phyloP scores from a whole-genome alignment of 2,113 vertebrate species.

The Lonchura striata region DNA sequence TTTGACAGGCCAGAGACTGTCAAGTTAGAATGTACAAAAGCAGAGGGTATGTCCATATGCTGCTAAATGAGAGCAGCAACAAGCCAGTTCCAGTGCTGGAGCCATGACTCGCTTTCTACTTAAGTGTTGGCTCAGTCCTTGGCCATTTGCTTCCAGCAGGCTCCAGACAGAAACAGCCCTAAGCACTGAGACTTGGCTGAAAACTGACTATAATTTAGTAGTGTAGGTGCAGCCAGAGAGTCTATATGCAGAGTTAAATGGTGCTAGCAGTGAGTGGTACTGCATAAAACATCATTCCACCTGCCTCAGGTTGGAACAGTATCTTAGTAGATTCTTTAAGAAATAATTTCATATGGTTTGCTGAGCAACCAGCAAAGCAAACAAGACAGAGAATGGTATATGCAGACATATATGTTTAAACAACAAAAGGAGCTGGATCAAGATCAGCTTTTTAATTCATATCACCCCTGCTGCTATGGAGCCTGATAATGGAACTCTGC shows the following conservation, averaged over 20 bases:
- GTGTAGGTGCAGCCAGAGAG: slow-evolving; percentile 10
- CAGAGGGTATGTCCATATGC: slow-evolving; percentile 5
- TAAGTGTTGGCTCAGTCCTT: slow-evolving; percentile 27
- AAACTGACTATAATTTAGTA: slow-evolving; percentile 27
- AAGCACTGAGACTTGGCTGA: slow-evolving; percentile 48
- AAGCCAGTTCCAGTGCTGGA: neutral
- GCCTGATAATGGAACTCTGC: neutral
- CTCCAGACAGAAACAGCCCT: slow-evolving; percentile 52
- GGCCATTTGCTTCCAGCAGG: slow-evolving; percentile 38
- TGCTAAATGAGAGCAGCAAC: neutral
- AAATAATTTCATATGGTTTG: neutral
- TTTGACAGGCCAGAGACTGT: neutral
- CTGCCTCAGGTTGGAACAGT: neutral
- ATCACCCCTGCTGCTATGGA: neutral
- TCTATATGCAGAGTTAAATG: neutral
- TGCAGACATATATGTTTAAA: neutral
- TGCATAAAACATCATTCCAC: neutral
- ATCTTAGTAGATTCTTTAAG: neutral
- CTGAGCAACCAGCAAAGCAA: neutral
- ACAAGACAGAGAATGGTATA: neutral
- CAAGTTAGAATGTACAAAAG: neutral
- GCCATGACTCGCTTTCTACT: neutral
- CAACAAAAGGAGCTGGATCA: neutral
- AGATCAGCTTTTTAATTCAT: neutral
- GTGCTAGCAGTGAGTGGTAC: neutral